Conservation (phyloP, 2,888 invertebrate genomes). For the Drosophila atroscutellata region DNA sequence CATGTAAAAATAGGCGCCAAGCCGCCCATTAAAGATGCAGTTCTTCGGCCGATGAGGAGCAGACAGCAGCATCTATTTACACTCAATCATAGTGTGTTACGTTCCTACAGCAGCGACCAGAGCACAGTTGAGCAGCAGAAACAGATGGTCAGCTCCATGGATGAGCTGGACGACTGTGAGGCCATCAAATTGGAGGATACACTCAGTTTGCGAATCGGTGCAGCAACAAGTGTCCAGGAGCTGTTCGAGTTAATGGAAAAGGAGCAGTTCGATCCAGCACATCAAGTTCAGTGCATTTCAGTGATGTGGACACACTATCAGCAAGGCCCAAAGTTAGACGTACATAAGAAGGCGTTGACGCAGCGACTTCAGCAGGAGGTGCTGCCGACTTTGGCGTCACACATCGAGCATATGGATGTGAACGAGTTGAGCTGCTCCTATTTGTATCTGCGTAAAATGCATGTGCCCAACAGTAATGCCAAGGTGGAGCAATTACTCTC, state of each 20-base stretch:
- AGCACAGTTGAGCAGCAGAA: constrained; percentile 10
- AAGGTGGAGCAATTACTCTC: constrained; percentile 82
- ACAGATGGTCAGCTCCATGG: constrained; percentile 19
- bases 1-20: constrained; percentile 40
- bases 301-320: constrained; percentile 69
- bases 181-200: background rate
- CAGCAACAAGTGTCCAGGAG: constrained; percentile 12
- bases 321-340: constrained; percentile 7
- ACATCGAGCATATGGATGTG: constrained; percentile 79
- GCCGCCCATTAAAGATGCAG: constrained; percentile 28
- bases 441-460: constrained; percentile 86
- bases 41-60: background rate
- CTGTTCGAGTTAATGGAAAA: constrained; percentile 21
- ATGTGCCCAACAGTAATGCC: constrained; percentile 79
- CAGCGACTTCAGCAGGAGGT: constrained; percentile 40
- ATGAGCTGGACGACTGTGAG: constrained; percentile 27
- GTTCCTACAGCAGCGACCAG: constrained; percentile 1
- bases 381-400: constrained; percentile 70
- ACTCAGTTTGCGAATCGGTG: background rate
- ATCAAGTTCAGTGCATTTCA: constrained; percentile 64
- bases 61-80: background rate
- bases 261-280: background rate
- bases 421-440: constrained; percentile 85
- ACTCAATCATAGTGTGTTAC: background rate
- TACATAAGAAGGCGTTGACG: constrained; percentile 12